Base-by-base conservation (phyloP, 2,888 invertebrate genomes). In the Galerucella calmariensis region DNA sequence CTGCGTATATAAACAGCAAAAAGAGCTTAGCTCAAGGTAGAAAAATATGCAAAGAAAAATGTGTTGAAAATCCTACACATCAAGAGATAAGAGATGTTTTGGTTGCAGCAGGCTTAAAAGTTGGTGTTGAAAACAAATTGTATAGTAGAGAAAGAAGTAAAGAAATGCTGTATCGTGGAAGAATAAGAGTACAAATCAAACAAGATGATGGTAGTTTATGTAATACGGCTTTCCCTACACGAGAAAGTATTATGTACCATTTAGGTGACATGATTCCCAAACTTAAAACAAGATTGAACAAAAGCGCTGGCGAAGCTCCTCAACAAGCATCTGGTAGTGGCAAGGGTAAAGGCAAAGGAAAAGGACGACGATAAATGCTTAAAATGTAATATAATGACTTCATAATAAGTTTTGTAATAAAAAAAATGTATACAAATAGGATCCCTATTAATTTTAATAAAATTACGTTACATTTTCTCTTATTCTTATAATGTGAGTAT, bases 61-160 rank as follows among this genome's bases (percentile, higher is more conserved):
- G 96, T 86, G 94, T 99, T 0, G 97, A 98, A 82, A 97, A 98
- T 87, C 99, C 99, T 14, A 97, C 97, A 0, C 94, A 94, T 86
- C 93, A 95, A 82, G 99, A 99, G 88, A 98, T 99, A 77, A 91
- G 95, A 78, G 98, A 99, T 89, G 97, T 98, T 2, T 88, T 98
- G 67, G 90, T 93, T 20, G 92, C 95, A 11, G 93, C 94, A 41
- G 96, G 97, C 35, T 87, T 98, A 62, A 93, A 92, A 81, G 93
- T 97, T 73, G 95, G 94, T 44, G 94, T 97, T 10, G 98, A 99
- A 88, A 95, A 96, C 83, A 99, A 98, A 88, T 89, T 96, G 51
- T 97, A 98, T 86, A 92, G 96, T 9, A 90, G 97, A 61, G 99
- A 99, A 86, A 91, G 92, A 74, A 98, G 97, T 86, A 95, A 96